Base-by-base conservation (phyloP, 2,797 vertebrate species). In the Gobionotothen gibberifrons region DNA sequence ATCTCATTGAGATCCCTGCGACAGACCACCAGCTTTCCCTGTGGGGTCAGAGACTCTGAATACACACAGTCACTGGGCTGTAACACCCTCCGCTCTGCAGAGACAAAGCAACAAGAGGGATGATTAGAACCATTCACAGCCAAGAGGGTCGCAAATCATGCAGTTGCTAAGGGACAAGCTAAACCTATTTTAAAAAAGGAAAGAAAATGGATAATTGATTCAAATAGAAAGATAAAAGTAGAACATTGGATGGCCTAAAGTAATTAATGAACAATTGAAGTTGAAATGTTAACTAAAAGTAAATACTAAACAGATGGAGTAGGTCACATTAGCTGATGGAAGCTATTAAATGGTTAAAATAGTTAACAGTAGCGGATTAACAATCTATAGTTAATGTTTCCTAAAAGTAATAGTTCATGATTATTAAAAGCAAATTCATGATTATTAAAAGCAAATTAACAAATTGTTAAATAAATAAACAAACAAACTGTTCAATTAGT, bases 21-120 rank as follows among this genome's bases (percentile, higher is more conserved):
- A 86, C 97, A 99, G 63, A 95, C 95, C 80, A 96, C 94, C 72
- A 99, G 96, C 72, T 96, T 96, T 69, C 95, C 94, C 49, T 97
- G 95, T 14, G 95, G 91, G 62, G 96, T 95, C 48, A 97, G 88
- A 65, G 96, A 96, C 90, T 98, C 97, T 3, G 97, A 96, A 78
- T 96, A 93, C 53, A 96, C 96, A 77, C 96, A 91, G 90, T 99
- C 97, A 84, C 96, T 94, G 81, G 96, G 93, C 81, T 96, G 96
- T 74, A 99, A 93, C 82, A 95, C 89, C 43, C 95, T 93, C 69
- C 97, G 97, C 91, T 97, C 98, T 98, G 88, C 85, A 92, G 80
- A 76, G 29, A 66, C 54, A 69, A 74, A 85, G 73, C 32, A 87
- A n/a, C 64, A 19, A 48, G 32, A 49, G 12, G 46, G 57, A 54